Evolutionary conservation across 2,797 vertebrate species (phyloP).

Genomic region (Coranthus polyacanthus): DNA sequence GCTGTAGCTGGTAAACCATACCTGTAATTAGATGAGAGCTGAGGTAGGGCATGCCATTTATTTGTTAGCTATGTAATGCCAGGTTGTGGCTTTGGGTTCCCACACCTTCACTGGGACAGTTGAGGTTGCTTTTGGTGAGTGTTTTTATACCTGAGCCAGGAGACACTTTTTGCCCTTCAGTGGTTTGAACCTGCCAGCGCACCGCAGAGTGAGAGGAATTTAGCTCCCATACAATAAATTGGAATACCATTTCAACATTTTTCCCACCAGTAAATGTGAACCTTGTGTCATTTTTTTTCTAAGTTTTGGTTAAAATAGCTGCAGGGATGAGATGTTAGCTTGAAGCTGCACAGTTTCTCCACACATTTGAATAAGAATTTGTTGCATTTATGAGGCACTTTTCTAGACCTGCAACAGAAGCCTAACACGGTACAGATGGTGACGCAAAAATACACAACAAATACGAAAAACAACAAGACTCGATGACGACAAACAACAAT

Average conservation of each 20-base stretch:
- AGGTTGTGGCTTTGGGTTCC: conserved; percentile 67
- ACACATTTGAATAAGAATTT: background rate
- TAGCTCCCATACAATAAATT: conserved; percentile 17
- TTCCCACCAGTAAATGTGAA: conserved; percentile 14
- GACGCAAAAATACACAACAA: too few relatives aligned
- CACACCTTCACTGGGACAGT: conserved; percentile 66
- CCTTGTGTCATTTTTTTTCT: conserved; percentile 9
- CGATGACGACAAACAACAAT: too few relatives aligned
- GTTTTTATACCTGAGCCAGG: conserved; percentile 41
- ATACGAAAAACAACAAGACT: too few relatives aligned
- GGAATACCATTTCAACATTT: conserved; percentile 6
- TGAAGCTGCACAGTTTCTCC: conserved; percentile 10
- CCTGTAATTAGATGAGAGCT: conserved; percentile 77
- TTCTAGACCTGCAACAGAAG: too few relatives aligned
- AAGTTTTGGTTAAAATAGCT: conserved; percentile 12
- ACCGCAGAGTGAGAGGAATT: conserved; percentile 19
- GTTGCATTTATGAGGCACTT: too few relatives aligned
- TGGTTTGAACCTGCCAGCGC: conserved; percentile 45
- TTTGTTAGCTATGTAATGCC: conserved; percentile 70
- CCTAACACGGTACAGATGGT: too few relatives aligned
- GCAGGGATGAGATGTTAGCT: conserved; percentile 26
- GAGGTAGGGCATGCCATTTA: conserved; percentile 75
- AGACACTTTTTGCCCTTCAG: conserved; percentile 45
- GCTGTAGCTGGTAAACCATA: conserved; percentile 79
- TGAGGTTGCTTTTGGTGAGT: conserved; percentile 50